phyloP scores from a whole-genome alignment of 2,113 vertebrate genomes.

The Mola mola region DNA sequence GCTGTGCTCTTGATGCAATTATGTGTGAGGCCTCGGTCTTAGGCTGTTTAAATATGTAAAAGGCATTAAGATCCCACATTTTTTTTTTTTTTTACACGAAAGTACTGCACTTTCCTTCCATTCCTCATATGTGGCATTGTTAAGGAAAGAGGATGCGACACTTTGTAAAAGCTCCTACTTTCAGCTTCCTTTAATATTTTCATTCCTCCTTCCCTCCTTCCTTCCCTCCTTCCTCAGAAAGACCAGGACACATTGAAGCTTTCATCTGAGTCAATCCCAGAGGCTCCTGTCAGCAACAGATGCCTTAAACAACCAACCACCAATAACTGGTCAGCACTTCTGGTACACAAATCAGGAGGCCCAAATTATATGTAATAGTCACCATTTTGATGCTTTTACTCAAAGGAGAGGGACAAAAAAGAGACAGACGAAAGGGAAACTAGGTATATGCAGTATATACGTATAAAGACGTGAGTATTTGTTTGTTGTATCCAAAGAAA shows the following conservation, averaged over 20 bases:
- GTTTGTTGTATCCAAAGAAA: too few relatives aligned
- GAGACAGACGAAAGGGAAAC: too few relatives aligned
- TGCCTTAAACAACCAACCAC: slow-evolving; percentile 46
- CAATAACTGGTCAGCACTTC: slow-evolving; percentile 45
- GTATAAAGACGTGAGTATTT: too few relatives aligned
- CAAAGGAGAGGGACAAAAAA: slow-evolving; percentile 16
- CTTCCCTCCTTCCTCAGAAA: slow-evolving; percentile 4
- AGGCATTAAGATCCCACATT: slow-evolving; percentile 21
- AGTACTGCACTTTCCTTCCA: slow-evolving; percentile 1
- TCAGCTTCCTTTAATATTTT: slow-evolving; percentile 57
- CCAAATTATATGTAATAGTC: slow-evolving; percentile 61
- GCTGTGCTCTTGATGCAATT: slow-evolving; percentile 27
- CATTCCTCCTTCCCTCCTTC: slow-evolving; percentile 32
- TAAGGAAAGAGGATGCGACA: slow-evolving; percentile 25
- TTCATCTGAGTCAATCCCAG: slow-evolving; percentile 66
- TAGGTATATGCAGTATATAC: too few relatives aligned
- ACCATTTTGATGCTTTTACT: slow-evolving; percentile 68
- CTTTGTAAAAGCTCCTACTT: slow-evolving; percentile 39
- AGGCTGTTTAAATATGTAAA: slow-evolving; percentile 17
- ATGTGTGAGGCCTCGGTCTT: slow-evolving; percentile 16
- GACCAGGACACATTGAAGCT: slow-evolving; percentile 32
- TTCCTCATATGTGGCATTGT: slow-evolving; percentile 36
- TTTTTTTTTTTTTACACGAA: background rate
- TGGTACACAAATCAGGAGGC: slow-evolving; percentile 67
- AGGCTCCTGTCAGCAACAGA: slow-evolving; percentile 43